A percentile compares a stretch with the other conserved stretches of the same genome.
Conservation (phyloP, 1,140 invertebrate species). For the Pseudachorutes palmiensis region DNA sequence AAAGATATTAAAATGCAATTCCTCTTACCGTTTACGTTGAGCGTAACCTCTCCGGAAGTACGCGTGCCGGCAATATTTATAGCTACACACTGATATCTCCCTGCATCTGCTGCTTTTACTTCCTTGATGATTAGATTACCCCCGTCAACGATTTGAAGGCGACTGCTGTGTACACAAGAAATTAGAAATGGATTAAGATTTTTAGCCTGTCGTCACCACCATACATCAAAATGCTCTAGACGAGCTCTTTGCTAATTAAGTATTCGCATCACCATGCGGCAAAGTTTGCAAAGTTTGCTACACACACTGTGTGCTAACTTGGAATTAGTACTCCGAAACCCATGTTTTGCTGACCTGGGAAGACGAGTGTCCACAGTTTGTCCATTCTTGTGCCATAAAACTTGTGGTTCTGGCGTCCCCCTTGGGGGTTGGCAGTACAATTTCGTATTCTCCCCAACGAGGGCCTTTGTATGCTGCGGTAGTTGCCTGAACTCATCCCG, state of each 20-base stretch:
- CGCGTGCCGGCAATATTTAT: slow-evolving; percentile 48
- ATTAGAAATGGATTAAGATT: neutral
- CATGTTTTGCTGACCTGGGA: no score
- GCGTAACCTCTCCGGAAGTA: slow-evolving; percentile 31
- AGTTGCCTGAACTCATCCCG: slow-evolving; percentile 84
- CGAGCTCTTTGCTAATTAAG: no score
- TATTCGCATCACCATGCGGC: no score
- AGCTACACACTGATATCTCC: slow-evolving; percentile 48
- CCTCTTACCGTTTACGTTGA: slow-evolving; percentile 36
- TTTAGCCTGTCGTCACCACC: no score
- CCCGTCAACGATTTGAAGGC: slow-evolving; percentile 38
- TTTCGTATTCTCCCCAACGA: slow-evolving; percentile 76
- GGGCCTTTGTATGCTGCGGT: slow-evolving; percentile 77
- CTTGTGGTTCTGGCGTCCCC: slow-evolving; percentile 81
- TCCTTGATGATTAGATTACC: slow-evolving; percentile 46
- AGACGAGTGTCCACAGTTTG: slow-evolving; percentile 53
- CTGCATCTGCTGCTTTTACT: slow-evolving; percentile 45
- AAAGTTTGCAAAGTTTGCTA: no score
- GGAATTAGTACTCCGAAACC: no score
- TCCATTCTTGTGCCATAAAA: slow-evolving; percentile 80
- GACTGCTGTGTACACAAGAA: slow-evolving; percentile 19
- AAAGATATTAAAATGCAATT: slow-evolving; percentile 9
- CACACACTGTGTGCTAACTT: no score
- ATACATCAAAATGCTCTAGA: neutral
- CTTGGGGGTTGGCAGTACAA: slow-evolving; percentile 84